Evolutionary conservation across 2,797 vertebrate genomes (phyloP), one percentile per base, ranked within the genome.

Genomic region (Tokudaia tokunoshimensis): DNA sequence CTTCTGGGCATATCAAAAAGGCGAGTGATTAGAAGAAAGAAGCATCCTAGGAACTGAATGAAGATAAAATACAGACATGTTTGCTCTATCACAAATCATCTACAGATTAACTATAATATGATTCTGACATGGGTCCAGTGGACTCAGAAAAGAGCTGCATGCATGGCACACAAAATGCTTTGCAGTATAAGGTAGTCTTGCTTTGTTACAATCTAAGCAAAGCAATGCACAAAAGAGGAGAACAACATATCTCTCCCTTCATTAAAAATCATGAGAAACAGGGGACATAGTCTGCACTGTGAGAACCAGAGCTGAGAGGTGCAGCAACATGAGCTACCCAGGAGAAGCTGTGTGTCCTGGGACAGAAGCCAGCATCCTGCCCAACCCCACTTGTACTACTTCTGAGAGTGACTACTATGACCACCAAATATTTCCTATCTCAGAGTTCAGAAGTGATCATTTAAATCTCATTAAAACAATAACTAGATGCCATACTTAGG

Each of bases 151-250:
- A 13, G 20, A 26, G 20, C 26, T 15, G 31, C 80, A 37, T 24
- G 2, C 15, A 31, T 10, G 1, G 6, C 6, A 52, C 6, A 65
- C 70, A 75, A 89, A 83, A 52, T 47, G 19, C 20, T 50, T 80
- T 70, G 37, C 9, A 63, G 52, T 17, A 37, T 22, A 76, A 76
- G 2, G 31, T 19, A 59, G 29, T 14, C 55, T 41, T 80, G 52
- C 26, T 92, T 37, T 89, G 61, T 81, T 88, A 87, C 52, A n/a
- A 94, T 19, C 44, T 34, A 57, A 61, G 89, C 37, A 89, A 75
- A 76, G n/a, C 20, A 87, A 83, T 78, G 50, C 50, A 78, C 74
- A 79, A 65, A 92, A 89, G 59, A 63, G n/a, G 29, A 82, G 34
- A 86, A 74, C 55, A 74, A 50, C 74, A 83, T 11, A 65, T 9